A percentile compares a stretch with the other conserved stretches of the same genome.
Conservation (phyloP, 2,888 invertebrate species). For the Clanis bilineata region DNA sequence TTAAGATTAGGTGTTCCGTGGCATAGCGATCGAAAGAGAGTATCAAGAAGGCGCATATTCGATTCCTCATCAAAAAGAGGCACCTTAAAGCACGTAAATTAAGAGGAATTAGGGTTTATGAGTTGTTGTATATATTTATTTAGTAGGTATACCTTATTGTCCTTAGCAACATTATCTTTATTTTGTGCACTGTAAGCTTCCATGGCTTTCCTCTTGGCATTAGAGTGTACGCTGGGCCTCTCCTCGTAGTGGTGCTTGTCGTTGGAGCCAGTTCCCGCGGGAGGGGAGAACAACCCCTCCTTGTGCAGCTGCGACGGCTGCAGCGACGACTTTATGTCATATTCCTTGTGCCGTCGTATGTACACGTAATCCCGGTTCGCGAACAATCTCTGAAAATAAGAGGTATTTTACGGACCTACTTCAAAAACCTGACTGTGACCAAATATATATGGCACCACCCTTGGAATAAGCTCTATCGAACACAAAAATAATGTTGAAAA, state of each 20-base stretch:
- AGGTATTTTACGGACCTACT: constrained; percentile 7
- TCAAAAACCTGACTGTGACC: neutral
- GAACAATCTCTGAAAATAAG: constrained; percentile 88
- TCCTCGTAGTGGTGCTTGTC: constrained; percentile 25
- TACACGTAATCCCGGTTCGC: constrained; percentile 94
- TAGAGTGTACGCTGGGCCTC: constrained; percentile 54
- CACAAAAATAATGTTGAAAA: too few relatives aligned
- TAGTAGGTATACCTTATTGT: constrained; percentile 37
- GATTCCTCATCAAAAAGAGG: too few relatives aligned
- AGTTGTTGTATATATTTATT: too few relatives aligned
- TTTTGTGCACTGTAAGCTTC: constrained; percentile 35
- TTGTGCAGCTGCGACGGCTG: constrained; percentile 26
- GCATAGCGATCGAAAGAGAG: too few relatives aligned
- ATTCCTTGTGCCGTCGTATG: constrained; percentile 84
- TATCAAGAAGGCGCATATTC: too few relatives aligned
- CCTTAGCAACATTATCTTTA: neutral
- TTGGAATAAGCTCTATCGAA: too few relatives aligned
- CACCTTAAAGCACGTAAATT: constrained; percentile 17
- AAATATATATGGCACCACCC: neutral
- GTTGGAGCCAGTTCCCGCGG: neutral
- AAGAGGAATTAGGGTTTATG: too few relatives aligned
- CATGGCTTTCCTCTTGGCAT: constrained; percentile 57
- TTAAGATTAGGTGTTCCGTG: too few relatives aligned
- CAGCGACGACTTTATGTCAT: constrained; percentile 32
- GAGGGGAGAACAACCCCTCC: constrained; percentile 29